Conservation (phyloP, 2,797 vertebrate genomes). For the Merluccius polli region DNA sequence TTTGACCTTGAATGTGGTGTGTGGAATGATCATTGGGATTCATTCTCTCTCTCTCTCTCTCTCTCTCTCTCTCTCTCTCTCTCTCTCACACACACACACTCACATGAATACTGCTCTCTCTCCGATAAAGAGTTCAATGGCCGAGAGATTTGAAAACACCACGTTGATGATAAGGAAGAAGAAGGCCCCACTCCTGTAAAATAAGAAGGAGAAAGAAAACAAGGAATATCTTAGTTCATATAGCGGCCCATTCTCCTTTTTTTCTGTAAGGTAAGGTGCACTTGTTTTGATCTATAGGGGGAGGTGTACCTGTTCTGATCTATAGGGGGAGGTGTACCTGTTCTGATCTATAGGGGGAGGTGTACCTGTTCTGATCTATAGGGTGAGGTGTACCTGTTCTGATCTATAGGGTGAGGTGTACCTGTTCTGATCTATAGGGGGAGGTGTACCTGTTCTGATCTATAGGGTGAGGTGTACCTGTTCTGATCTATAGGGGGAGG, state of each 20-base stretch:
- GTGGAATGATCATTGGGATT: neutral
- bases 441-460: no score
- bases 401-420: no score
- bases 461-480: no score
- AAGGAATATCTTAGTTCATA: neutral
- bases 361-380: no score
- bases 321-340: no score
- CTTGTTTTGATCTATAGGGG: no score
- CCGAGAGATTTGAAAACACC: constrained; percentile 80
- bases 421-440: no score
- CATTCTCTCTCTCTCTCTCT: constrained; percentile 34
- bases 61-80: constrained; percentile 31
- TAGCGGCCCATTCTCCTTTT: neutral
- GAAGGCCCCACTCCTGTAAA: constrained; percentile 64
- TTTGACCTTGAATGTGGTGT: neutral
- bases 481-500: no score
- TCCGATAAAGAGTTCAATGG: constrained; percentile 73
- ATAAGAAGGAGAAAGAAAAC: constrained; percentile 3
- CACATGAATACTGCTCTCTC: constrained; percentile 68
- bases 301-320: no score
- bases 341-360: no score
- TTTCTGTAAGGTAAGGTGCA: no score
- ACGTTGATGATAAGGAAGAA: constrained; percentile 80
- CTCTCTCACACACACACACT: constrained; percentile 30
- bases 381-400: no score